These are phyloP conservation scores for Leiothrix lutea DNA, from an alignment of 2,113 vertebrate species.

Conservation along the genomic window DNA sequence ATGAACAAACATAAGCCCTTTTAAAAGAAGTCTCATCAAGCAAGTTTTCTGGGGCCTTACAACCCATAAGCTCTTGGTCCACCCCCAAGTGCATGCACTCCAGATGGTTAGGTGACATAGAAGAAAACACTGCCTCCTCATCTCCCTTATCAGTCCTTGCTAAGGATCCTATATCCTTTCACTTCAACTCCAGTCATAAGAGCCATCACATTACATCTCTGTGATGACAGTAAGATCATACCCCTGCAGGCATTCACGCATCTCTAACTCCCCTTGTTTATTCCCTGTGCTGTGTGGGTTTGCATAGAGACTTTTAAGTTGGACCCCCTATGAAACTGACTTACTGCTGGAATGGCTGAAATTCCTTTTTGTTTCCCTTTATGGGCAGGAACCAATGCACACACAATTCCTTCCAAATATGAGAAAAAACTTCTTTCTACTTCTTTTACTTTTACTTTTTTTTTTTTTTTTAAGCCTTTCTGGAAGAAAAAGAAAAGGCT, in stretches of 20 bases:
- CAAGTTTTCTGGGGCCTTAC: not conserved
- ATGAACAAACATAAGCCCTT: not conserved
- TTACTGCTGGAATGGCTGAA: not conserved
- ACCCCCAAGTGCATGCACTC: not conserved
- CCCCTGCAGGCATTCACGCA: no score
- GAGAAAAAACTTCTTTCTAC: not conserved
- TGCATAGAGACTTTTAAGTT: not conserved
- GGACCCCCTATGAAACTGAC: accelerated
- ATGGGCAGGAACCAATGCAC: not conserved
- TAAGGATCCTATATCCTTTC: not conserved
- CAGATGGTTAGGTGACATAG: no score
- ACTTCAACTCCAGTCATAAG: not conserved
- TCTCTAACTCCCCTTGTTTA: not conserved
- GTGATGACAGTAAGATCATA: not conserved
- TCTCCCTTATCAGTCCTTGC: not conserved
- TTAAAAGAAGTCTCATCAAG: not conserved
- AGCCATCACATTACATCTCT: not conserved
- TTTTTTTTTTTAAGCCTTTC: conserved; percentile 1
- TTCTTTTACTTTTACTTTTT: not conserved
- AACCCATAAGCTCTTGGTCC: not conserved
- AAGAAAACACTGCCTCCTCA: not conserved
- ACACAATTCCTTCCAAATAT: not conserved
- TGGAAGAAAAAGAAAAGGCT: conserved; percentile 59
- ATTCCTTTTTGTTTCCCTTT: not conserved
- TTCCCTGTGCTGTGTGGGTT: not conserved